Evolutionary conservation across 2,797 vertebrate genomes (phyloP), one percentile per base, ranked within the genome.

Genomic region (Acomys russatus): DNA sequence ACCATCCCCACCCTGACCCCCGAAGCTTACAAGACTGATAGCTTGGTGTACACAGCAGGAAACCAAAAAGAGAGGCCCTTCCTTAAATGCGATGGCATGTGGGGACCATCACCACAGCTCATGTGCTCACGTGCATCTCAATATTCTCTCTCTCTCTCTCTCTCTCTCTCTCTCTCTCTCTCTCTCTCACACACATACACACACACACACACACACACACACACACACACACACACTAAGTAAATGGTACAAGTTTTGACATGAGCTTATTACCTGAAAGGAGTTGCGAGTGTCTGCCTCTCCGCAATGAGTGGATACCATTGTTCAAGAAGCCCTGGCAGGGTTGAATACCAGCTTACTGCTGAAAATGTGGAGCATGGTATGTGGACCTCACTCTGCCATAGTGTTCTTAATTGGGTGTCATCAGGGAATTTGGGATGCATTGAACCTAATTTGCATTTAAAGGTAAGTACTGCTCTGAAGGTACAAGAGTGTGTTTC

Each of bases 341-440:
- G 15, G 7, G 10, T 0, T 4, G 74, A 23, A 5, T 1, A 2
- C 28, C 1, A 15, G 11, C 10, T 70, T 7, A 0, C 9, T 49
- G 61, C 8, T 10, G 15, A 33, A 35, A 15, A 25, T 51, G 11
- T 30, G 33, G 7, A 4, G 23, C 33, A 6, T 17, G 12, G 49
- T 11, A 1, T 87, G 4, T 2, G 9, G 22, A 28, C 12, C 25
- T 11, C 8, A 59, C 15, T 71, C 66, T 59, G 3, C 15, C 3
- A 35, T 7, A 9, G 9, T 0, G 35, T 14, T 23, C 22, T 12
- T 30, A 23, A 7, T 1, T 11, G 30, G 0, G 0, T 9, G 9
- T n/a, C 12, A 28, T 8, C 33, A 1, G 1, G 38, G 33, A 33
- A 35, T 51, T 30, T 12, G 7, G 11, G 38, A 22, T 28, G 0